phyloP scores from a whole-genome alignment of 1,140 invertebrate species.

The Monomorium pharaonis region DNA sequence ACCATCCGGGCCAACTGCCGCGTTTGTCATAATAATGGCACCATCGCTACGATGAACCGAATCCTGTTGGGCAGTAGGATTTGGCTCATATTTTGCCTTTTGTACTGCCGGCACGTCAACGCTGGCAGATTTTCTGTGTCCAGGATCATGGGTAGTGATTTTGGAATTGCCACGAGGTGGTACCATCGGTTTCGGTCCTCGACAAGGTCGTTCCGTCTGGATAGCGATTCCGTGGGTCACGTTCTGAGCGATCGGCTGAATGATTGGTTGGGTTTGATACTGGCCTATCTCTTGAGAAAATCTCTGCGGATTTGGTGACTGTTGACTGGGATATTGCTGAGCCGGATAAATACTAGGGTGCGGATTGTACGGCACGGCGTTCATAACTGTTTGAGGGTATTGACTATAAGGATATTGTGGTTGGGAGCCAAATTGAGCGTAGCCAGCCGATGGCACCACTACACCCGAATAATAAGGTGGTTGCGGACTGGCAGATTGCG shows the following conservation, averaged over 20 bases:
- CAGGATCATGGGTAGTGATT: constrained; percentile 82
- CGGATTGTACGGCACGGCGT: constrained; percentile 78
- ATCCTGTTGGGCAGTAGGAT: constrained; percentile 66
- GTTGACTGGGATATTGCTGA: constrained; percentile 77
- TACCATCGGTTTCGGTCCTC: constrained; percentile 83
- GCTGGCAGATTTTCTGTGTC: constrained; percentile 77
- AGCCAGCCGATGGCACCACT: constrained; percentile 75
- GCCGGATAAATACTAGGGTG: constrained; percentile 76
- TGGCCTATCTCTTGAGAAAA: constrained; percentile 81
- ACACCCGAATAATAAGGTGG: constrained; percentile 79
- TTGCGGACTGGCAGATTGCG: constrained; percentile 79
- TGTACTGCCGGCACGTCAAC: constrained; percentile 72
- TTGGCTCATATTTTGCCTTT: constrained; percentile 62
- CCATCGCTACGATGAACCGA: constrained; percentile 64
- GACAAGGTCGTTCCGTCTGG: constrained; percentile 72
- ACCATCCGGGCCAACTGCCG: constrained; percentile 68
- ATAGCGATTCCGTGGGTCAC: constrained; percentile 73
- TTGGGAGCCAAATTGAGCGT: constrained; percentile 76
- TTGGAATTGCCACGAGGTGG: constrained; percentile 83
- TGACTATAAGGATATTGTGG: constrained; percentile 81
- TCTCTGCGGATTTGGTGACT: constrained; percentile 82
- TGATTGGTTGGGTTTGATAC: constrained; percentile 82
- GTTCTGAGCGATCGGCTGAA: constrained; percentile 83
- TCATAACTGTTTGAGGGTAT: constrained; percentile 81
- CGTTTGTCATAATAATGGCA: constrained; percentile 58